phyloP scores from a whole-genome alignment of 1,140 invertebrate species.

The Dreissena rostriformis region DNA sequence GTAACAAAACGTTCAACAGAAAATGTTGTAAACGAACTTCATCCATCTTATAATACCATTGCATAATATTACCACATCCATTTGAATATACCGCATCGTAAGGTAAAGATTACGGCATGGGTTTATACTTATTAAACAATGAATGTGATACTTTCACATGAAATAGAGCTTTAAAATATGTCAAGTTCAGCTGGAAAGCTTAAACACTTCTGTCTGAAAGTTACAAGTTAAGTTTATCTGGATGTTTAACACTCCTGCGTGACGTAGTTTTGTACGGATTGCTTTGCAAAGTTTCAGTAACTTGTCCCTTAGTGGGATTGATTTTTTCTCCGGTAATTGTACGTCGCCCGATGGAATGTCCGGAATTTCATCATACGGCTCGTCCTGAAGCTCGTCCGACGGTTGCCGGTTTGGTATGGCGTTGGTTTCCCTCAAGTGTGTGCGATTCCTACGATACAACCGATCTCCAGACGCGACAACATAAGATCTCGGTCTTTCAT shows the following conservation, averaged over 20 bases:
- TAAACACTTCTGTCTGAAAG: background rate
- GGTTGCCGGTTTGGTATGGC: background rate
- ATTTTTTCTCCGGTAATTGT: background rate
- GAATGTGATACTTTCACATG: background rate
- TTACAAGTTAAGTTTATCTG: background rate
- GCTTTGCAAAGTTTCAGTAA: constrained; percentile 9
- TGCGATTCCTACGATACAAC: constrained; percentile 36
- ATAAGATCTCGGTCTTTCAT: constrained; percentile 52
- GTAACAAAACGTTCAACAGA: no score
- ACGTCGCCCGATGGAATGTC: background rate
- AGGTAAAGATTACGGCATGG: no score
- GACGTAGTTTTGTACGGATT: background rate
- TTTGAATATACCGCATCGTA: no score
- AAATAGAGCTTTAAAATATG: background rate
- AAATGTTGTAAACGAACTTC: no score
- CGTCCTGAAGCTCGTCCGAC: constrained; percentile 4
- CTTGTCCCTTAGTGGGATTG: constrained; percentile 1
- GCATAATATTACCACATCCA: no score
- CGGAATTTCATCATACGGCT: background rate
- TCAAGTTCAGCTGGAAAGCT: background rate
- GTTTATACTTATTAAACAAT: no score
- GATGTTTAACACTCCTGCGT: background rate
- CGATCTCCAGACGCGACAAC: constrained; percentile 18
- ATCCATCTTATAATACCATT: no score
- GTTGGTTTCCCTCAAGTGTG: constrained; percentile 31